A percentile compares a stretch with the other conserved stretches of the same genome.
phyloP scores from a whole-genome alignment of 2,797 vertebrate species.

The Muraenolepis orangiensis region DNA sequence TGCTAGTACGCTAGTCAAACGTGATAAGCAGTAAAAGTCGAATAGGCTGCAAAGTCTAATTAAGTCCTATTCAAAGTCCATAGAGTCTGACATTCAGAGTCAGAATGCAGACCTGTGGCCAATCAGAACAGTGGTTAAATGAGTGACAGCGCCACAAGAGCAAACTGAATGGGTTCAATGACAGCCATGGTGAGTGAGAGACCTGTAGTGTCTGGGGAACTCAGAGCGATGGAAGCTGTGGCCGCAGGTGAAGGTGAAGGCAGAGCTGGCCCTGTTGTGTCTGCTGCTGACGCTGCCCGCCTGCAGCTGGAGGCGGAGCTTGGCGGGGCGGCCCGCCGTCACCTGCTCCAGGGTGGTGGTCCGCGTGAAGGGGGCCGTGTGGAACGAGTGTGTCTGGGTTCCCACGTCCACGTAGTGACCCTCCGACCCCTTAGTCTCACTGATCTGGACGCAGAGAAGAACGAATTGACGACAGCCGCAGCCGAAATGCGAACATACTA shows the following conservation, averaged over 20 bases:
- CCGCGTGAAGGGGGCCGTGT: constrained; percentile 77
- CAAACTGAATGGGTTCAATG: not conserved
- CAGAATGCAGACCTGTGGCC: not conserved
- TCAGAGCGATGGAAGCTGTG: constrained; percentile 88
- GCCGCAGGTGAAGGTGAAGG: constrained; percentile 86
- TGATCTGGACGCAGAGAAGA: constrained; percentile 67
- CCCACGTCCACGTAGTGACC: constrained; percentile 80
- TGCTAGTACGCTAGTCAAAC: too few relatives aligned
- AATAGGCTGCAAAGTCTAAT: not conserved
- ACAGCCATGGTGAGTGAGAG: not conserved
- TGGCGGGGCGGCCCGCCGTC: constrained; percentile 52
- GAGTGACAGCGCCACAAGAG: not conserved
- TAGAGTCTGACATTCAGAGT: not conserved
- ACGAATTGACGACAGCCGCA: too few relatives aligned
- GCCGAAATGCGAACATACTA: too few relatives aligned
- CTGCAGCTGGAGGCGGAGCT: constrained; percentile 83
- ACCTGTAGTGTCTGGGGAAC: constrained; percentile 84
- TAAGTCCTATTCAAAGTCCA: not conserved
- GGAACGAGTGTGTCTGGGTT: constrained; percentile 90
- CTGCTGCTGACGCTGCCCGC: constrained; percentile 82
- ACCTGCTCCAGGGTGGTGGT: constrained; percentile 78
- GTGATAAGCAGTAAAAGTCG: too few relatives aligned
- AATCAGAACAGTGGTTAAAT: not conserved
- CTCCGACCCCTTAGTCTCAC: constrained; percentile 76
- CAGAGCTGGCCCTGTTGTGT: constrained; percentile 85